Evolutionary conservation across 2,888 invertebrate species (phyloP).

Genomic region (Hyles lineata): DNA sequence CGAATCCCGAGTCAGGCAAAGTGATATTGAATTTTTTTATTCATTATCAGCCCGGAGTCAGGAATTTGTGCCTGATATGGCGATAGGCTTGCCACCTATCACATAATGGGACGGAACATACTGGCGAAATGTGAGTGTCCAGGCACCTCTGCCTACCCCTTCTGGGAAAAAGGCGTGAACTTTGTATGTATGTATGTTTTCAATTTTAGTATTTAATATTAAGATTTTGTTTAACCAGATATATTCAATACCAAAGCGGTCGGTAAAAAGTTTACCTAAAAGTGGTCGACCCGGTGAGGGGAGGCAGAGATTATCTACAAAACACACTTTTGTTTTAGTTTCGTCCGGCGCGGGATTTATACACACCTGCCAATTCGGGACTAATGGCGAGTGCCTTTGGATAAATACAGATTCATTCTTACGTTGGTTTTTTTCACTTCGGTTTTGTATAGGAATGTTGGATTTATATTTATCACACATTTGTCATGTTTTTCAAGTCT

Average conservation of each 20-base stretch:
- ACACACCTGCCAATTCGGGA: constrained; percentile 8
- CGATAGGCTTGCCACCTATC: no score
- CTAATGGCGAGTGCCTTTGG: constrained; percentile 1
- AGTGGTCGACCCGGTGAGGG: neutral
- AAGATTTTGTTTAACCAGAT: neutral
- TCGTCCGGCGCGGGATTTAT: constrained; percentile 11
- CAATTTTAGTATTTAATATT: no score
- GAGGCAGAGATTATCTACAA: constrained; percentile 3
- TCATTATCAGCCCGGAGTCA: no score
- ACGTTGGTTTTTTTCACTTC: neutral
- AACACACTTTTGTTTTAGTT: constrained; percentile 17
- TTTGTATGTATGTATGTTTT: no score
- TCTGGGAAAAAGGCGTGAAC: no score
- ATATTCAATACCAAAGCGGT: no score
- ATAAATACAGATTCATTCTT: neutral
- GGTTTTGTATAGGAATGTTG: neutral
- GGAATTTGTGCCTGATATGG: no score
- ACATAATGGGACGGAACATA: no score
- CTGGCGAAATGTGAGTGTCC: no score
- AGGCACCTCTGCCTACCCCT: no score
- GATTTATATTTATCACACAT: neutral
- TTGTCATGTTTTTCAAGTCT: neutral
- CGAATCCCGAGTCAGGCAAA: no score
- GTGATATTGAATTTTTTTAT: no score
- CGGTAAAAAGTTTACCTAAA: neutral